Conservation (phyloP, 2,797 vertebrate species). For the Sebastes oblongus region DNA sequence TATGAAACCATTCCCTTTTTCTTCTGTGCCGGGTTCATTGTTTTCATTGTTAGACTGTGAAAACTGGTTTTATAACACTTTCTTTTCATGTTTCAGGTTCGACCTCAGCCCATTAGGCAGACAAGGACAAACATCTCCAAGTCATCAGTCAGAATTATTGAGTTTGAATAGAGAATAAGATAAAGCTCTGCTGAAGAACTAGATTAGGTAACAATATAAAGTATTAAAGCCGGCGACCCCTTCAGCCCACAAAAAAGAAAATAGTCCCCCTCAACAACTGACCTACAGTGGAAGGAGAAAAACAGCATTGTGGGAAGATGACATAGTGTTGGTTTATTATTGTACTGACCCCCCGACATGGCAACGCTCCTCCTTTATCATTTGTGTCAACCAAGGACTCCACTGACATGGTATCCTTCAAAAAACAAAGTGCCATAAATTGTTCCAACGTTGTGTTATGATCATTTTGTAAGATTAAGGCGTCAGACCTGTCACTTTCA, state of each 20-base stretch:
- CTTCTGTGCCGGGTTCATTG: neutral
- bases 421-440: neutral
- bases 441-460: neutral
- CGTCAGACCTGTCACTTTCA: neutral
- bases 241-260: neutral
- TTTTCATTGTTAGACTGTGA: neutral
- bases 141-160: neutral
- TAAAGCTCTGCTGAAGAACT: neutral
- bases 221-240: neutral
- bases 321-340: slow-evolving; percentile 21
- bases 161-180: neutral
- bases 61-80: neutral
- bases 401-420: neutral
- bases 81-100: slow-evolving; percentile 6
- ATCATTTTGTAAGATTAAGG: neutral
- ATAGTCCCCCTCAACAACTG: neutral
- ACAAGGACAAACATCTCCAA: neutral
- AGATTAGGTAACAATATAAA: neutral
- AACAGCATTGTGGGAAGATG: slow-evolving; percentile 41
- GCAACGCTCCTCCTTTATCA: slow-evolving; percentile 5
- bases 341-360: neutral
- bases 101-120: neutral
- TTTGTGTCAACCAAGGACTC: slow-evolving; percentile 4
- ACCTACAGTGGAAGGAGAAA: neutral
- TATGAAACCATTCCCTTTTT: neutral